Conservation (phyloP, 2,888 invertebrate species). For the Rhagophthalmus giganteus region DNA sequence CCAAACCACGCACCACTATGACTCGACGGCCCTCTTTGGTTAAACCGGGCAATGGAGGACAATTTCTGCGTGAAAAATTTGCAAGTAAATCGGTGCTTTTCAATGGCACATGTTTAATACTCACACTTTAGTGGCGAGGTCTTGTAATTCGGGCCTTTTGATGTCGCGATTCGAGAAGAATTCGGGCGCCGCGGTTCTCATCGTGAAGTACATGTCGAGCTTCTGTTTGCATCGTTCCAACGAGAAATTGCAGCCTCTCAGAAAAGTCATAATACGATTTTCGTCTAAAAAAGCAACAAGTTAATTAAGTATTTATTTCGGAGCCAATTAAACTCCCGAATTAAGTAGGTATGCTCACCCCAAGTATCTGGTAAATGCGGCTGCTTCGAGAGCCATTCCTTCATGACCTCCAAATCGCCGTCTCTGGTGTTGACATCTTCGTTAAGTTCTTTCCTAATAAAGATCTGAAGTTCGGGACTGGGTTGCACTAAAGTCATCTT, state of each 20-base stretch:
- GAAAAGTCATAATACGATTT: slow-evolving; percentile 75
- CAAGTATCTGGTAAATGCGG: slow-evolving; percentile 68
- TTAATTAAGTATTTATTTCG: slow-evolving; percentile 1
- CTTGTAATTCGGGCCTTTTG: slow-evolving; percentile 70
- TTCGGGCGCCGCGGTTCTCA: slow-evolving; percentile 80
- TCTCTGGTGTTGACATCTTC: slow-evolving; percentile 62
- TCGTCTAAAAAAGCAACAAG: slow-evolving; percentile 63
- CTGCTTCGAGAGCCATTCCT: slow-evolving; percentile 70
- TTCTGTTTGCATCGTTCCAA: slow-evolving; percentile 83
- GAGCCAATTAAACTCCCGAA: too few species aligned
- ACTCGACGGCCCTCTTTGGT: slow-evolving; percentile 81
- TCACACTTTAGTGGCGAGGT: too few species aligned
- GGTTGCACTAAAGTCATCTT: slow-evolving; percentile 59
- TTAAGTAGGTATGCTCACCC: slow-evolving; percentile 58
- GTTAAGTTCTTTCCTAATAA: slow-evolving; percentile 56
- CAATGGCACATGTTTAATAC: too few species aligned
- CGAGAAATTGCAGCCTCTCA: slow-evolving; percentile 85
- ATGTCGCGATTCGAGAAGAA: slow-evolving; percentile 79
- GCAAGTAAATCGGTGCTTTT: too few species aligned
- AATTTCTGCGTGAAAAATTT: slow-evolving; percentile 64
- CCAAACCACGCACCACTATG: slow-evolving; percentile 70
- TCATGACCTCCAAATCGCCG: slow-evolving; percentile 64
- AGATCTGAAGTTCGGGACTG: slow-evolving; percentile 54
- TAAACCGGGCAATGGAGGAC: slow-evolving; percentile 79
- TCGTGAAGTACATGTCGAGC: slow-evolving; percentile 86